Conservation (phyloP, 2,797 vertebrate species). For the Orientallactaga sibirica region DNA sequence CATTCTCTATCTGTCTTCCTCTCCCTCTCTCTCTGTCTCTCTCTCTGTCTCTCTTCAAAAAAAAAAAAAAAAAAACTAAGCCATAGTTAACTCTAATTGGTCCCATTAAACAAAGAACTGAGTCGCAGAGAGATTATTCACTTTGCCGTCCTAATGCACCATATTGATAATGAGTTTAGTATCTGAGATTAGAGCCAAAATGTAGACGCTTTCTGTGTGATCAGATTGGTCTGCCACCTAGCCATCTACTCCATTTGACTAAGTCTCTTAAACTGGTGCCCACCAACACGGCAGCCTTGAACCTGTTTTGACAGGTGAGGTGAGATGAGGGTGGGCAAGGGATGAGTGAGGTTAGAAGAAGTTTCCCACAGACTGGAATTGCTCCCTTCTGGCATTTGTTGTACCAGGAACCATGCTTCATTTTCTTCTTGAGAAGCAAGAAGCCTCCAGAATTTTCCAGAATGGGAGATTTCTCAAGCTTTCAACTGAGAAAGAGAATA, state of each 20-base stretch:
- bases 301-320: not conserved
- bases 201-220: not conserved
- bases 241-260: not conserved
- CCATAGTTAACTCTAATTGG: conserved; percentile 13
- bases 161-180: not conserved
- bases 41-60: too few species aligned
- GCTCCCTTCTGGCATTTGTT: not conserved
- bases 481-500: conserved; percentile 24
- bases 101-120: conserved; percentile 37
- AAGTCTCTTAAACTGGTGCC: not conserved
- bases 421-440: conserved; percentile 59
- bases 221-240: not conserved
- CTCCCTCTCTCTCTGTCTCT: too few species aligned
- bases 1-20: too few species aligned
- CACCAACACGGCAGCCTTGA: not conserved
- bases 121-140: not conserved
- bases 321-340: not conserved
- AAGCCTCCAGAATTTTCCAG: not conserved
- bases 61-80: too few species aligned
- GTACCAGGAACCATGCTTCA: not conserved
- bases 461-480: not conserved
- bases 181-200: not conserved
- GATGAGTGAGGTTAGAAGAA: not conserved
- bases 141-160: not conserved
- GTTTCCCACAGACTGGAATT: not conserved